Evolutionary conservation across 2,113 vertebrate genomes (phyloP).

Genomic region (Callocephalon fimbriatum): DNA sequence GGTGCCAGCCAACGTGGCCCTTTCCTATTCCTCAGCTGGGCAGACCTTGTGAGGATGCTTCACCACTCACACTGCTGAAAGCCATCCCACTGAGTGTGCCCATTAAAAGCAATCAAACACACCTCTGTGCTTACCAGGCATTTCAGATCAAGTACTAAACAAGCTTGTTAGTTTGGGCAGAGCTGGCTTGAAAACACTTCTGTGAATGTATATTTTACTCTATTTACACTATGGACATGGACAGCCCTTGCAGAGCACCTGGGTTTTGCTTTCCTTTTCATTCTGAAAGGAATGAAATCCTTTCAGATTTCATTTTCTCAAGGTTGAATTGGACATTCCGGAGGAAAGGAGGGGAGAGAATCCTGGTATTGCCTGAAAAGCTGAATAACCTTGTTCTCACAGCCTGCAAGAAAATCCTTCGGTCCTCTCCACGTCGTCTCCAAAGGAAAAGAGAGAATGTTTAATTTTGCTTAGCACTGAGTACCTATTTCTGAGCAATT

Average conservation of each 20-base stretch:
- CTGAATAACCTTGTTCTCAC: background rate
- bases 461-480: background rate
- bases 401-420: background rate
- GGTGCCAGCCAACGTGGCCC: background rate
- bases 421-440: background rate
- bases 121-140: background rate
- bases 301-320: background rate
- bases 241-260: background rate
- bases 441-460: background rate
- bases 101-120: background rate
- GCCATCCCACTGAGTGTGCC: background rate
- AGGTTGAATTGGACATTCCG: background rate
- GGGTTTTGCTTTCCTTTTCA: background rate
- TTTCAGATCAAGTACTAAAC: background rate
- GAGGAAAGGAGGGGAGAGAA: background rate
- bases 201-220: background rate
- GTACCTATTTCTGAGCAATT: background rate
- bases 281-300: background rate
- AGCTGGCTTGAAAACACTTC: background rate
- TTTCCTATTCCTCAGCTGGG: background rate
- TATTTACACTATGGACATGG: fast-evolving
- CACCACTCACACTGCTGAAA: background rate
- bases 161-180: background rate
- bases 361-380: background rate
- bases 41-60: background rate